Evolutionary conservation across 2,113 vertebrate genomes (phyloP), one percentile per base, ranked within the genome.

Genomic region (Xenus cinereus): DNA sequence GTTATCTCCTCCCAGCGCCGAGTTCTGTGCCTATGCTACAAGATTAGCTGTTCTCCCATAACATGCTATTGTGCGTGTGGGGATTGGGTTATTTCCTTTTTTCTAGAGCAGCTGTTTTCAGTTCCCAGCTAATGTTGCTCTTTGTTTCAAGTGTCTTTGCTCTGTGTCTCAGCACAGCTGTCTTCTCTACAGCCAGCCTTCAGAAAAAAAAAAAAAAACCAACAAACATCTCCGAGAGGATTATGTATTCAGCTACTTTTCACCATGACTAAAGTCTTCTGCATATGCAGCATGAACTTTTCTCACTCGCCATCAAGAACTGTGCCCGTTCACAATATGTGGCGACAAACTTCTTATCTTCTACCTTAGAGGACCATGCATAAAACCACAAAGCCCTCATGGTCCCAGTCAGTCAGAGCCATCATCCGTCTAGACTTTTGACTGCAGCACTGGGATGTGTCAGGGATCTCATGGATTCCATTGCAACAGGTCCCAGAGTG

Each of bases 31-130:
- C 75, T 87, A 43, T 45, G 84, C 87, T 69, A 60, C 81, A 68
- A 48, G 95, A 95, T 91, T 78, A 93, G 77, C 89, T 84, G 56
- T 85, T 93, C 69, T 95, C 74, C 84, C 80, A 23, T 64, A 68
- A 2, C 7, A 30, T 13, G 39, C 50, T 68, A 12, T 48, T 95
- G 87, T 94, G 53, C 3, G 8, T 16, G 46, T 4, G 62, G 33
- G 53, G 79, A 87, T 35, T 21, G 54, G 72, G 64, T 75, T 87
- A 41, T 74, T 89, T 54, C 53, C 73, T 87, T 54, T 39, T 73
- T 14, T 16, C 83, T 87, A 62, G 88, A 83, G 85, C 54, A 51
- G 79, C 41, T 59, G 33, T 62, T 92, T 90, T 57, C 63, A 0
- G 0, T 77, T 84, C 37, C 67, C 68, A 79, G 82, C 19, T 62